phyloP scores from a whole-genome alignment of 2,888 invertebrate species.

The Spodoptera exigua region DNA sequence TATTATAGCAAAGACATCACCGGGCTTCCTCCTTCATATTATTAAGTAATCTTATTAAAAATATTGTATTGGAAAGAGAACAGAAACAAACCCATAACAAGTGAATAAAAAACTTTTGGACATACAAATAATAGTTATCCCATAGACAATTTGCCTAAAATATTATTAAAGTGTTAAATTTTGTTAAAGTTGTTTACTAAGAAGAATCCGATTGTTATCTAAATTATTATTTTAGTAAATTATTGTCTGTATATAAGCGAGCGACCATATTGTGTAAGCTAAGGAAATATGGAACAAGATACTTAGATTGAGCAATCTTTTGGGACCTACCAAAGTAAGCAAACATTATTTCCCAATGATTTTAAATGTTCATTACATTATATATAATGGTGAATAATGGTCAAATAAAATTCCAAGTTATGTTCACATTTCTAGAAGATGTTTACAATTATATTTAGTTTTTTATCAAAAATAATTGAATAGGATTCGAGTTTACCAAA shows the following conservation, averaged over 20 bases:
- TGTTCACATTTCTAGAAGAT: no score
- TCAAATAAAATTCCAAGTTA: no score
- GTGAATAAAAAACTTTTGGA: no score
- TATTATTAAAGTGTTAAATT: not conserved
- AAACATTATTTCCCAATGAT: no score
- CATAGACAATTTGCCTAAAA: not conserved
- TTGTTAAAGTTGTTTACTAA: constrained; percentile 1
- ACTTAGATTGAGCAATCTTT: constrained; percentile 3
- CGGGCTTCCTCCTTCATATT: constrained; percentile 31
- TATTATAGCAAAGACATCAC: constrained; percentile 21
- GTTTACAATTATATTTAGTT: no score
- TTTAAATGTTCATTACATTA: no score
- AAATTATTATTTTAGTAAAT: constrained; percentile 8
- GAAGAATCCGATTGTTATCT: constrained; percentile 7
- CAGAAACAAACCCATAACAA: not conserved
- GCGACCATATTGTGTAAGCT: constrained; percentile 38
- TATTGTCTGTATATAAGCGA: constrained; percentile 28
- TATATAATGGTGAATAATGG: no score
- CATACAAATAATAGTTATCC: no score
- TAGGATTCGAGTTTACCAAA: no score
- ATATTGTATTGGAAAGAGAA: constrained; percentile 1
- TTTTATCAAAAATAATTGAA: no score
- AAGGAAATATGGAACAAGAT: not conserved
- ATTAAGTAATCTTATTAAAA: constrained; percentile 8
- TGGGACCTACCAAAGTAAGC: not conserved